These are phyloP conservation scores for Agonopterix subpropinquella DNA, from an alignment of 2,888 invertebrate genomes.

Conservation along the genomic window DNA sequence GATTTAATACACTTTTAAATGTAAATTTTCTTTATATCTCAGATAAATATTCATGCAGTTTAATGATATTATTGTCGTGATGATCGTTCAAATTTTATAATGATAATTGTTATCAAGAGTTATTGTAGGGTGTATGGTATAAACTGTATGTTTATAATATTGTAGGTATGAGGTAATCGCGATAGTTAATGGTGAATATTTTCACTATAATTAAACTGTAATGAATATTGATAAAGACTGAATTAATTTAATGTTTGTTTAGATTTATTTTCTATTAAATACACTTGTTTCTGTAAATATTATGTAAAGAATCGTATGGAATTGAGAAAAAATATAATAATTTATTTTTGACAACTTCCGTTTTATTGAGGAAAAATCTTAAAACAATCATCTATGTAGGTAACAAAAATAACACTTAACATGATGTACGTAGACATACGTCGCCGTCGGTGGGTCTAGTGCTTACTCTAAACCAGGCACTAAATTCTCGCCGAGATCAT, in stretches of 20 bases:
- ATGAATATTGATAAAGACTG: slow-evolving; percentile 66
- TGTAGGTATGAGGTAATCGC: too few species aligned
- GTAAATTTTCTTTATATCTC: slow-evolving; percentile 3
- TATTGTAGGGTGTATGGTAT: not conserved
- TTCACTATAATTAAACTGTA: slow-evolving; percentile 50
- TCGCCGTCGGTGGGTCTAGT: slow-evolving; percentile 1
- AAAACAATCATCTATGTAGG: too few species aligned
- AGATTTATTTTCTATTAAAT: slow-evolving; percentile 32
- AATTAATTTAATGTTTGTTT: slow-evolving; percentile 55
- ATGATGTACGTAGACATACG: slow-evolving; percentile 2
- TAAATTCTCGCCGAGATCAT: too few species aligned
- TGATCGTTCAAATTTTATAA: too few species aligned
- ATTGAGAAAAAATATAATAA: slow-evolving; percentile 60
- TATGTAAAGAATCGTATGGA: slow-evolving; percentile 38
- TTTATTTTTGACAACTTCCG: slow-evolving; percentile 56
- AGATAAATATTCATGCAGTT: slow-evolving; percentile 41
- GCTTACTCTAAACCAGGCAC: not conserved
- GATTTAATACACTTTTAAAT: slow-evolving; percentile 4
- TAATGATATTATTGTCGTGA: slow-evolving; percentile 20
- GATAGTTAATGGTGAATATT: slow-evolving; percentile 20
- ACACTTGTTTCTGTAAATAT: slow-evolving; percentile 47
- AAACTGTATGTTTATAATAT: not conserved
- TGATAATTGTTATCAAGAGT: too few species aligned
- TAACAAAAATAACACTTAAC: slow-evolving; percentile 8
- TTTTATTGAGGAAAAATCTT: slow-evolving; percentile 30